phyloP scores from a whole-genome alignment of 2,888 invertebrate genomes.

The Drosophila maculinotata region DNA sequence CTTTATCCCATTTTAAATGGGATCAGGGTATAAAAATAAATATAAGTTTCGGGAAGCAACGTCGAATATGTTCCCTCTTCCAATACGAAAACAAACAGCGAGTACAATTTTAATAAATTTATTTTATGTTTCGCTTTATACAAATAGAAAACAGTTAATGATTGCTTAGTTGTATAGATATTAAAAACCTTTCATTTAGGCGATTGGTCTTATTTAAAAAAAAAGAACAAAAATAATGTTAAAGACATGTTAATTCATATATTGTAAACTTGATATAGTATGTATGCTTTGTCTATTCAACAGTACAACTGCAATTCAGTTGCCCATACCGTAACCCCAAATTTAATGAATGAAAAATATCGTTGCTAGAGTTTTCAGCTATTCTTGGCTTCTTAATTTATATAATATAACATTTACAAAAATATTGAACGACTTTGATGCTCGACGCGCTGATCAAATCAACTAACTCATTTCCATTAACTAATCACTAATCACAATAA shows the following conservation, averaged over 20 bases:
- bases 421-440: slow-evolving; percentile 26
- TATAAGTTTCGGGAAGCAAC: too few species aligned
- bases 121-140: slow-evolving; percentile 65
- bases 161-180: slow-evolving; percentile 54
- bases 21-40: too few species aligned
- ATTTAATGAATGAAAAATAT: slow-evolving; percentile 23
- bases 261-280: slow-evolving; percentile 28
- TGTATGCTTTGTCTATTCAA: slow-evolving; percentile 34
- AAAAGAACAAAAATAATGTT: slow-evolving; percentile 28
- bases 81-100: too few species aligned
- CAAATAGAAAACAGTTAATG: slow-evolving; percentile 81
- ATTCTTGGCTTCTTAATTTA: slow-evolving; percentile 8
- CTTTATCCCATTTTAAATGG: too few species aligned
- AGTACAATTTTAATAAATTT: slow-evolving; percentile 54
- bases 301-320: slow-evolving; percentile 24
- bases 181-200: slow-evolving; percentile 39
- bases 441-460: slow-evolving; percentile 1
- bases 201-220: slow-evolving; percentile 32
- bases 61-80: too few species aligned
- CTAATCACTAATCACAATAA: slow-evolving; percentile 10
- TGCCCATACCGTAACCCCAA: slow-evolving; percentile 45
- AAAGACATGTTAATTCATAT: slow-evolving; percentile 24
- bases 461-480: background rate
- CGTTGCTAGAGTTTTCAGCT: slow-evolving; percentile 22
- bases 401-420: slow-evolving; percentile 44